Conservation (phyloP, 2,113 vertebrate species). For the Prunella himalayana region DNA sequence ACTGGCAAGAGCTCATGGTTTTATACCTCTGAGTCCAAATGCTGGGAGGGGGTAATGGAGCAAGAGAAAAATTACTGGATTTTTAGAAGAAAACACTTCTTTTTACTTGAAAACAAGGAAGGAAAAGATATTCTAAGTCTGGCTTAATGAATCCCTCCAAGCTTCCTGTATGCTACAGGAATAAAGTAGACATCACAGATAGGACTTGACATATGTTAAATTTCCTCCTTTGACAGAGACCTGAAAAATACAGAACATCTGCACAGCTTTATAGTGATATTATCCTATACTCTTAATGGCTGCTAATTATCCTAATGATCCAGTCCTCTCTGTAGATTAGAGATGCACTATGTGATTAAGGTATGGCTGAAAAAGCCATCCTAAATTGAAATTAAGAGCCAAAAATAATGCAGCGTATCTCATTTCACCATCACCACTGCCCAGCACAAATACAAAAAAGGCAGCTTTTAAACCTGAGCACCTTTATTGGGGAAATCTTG, state of each 20-base stretch:
- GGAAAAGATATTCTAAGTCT: background rate
- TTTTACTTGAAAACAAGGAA: background rate
- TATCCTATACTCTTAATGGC: slow-evolving; percentile 19
- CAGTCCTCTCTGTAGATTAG: slow-evolving; percentile 21
- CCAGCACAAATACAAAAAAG: background rate
- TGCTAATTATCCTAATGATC: slow-evolving; percentile 53
- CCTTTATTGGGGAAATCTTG: background rate
- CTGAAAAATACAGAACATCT: slow-evolving; percentile 32
- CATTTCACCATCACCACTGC: background rate
- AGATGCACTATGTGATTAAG: background rate
- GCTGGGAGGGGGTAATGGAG: background rate
- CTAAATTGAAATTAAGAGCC: slow-evolving; percentile 36
- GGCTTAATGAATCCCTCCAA: background rate
- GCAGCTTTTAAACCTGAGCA: background rate
- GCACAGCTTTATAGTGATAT: background rate
- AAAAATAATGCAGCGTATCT: background rate
- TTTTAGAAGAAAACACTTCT: background rate
- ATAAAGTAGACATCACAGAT: background rate
- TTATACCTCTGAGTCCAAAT: background rate
- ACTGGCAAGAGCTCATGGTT: background rate
- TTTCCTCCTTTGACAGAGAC: slow-evolving; percentile 2
- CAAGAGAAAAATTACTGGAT: background rate
- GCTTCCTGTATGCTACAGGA: background rate
- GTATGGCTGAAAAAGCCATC: slow-evolving; percentile 3
- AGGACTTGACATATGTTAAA: slow-evolving; percentile 18